These are phyloP conservation scores for Sylvietta virens DNA, from an alignment of 2,113 vertebrate species.

Conservation along the genomic window DNA sequence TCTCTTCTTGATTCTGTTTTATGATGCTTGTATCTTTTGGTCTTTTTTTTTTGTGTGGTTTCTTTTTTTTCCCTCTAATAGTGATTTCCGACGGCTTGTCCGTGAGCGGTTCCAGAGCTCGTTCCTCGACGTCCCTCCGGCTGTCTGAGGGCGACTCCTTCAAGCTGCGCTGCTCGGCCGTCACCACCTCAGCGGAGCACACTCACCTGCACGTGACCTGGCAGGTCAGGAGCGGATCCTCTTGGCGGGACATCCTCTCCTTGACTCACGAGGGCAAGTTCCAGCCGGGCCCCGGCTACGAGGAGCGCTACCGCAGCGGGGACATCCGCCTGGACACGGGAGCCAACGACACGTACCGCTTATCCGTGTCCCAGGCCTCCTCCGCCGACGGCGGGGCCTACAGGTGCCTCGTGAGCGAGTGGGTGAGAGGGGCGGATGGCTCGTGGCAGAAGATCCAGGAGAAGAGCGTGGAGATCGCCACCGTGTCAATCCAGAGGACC, in stretches of 20 bases:
- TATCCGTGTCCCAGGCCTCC: slow-evolving; percentile 76
- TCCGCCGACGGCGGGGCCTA: slow-evolving; percentile 79
- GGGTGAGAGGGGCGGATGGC: slow-evolving; percentile 79
- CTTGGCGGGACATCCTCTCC: slow-evolving; percentile 68
- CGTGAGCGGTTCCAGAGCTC: slow-evolving; percentile 62
- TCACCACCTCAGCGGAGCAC: slow-evolving; percentile 69
- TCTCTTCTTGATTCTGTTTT: background rate
- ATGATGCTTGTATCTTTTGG: background rate
- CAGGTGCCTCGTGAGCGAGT: slow-evolving; percentile 82
- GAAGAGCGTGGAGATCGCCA: slow-evolving; percentile 78
- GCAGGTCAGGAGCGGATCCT: slow-evolving; percentile 69
- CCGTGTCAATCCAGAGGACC: slow-evolving; percentile 75
- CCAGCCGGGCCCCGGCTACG: slow-evolving; percentile 62
- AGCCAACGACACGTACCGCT: slow-evolving; percentile 69
- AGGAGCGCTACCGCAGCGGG: slow-evolving; percentile 77
- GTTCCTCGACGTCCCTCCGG: background rate
- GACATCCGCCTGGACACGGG: slow-evolving; percentile 79
- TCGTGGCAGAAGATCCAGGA: slow-evolving; percentile 87
- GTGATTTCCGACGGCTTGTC: slow-evolving; percentile 85
- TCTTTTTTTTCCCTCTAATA: background rate
- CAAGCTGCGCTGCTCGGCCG: slow-evolving; percentile 79
- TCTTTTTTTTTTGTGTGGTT: background rate
- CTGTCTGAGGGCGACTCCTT: slow-evolving; percentile 83
- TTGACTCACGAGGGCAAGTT: slow-evolving; percentile 82
- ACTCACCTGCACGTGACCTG: slow-evolving; percentile 88